These are phyloP conservation scores for Eumaeus atala DNA, from an alignment of 1,140 invertebrate species.

Conservation along the genomic window DNA sequence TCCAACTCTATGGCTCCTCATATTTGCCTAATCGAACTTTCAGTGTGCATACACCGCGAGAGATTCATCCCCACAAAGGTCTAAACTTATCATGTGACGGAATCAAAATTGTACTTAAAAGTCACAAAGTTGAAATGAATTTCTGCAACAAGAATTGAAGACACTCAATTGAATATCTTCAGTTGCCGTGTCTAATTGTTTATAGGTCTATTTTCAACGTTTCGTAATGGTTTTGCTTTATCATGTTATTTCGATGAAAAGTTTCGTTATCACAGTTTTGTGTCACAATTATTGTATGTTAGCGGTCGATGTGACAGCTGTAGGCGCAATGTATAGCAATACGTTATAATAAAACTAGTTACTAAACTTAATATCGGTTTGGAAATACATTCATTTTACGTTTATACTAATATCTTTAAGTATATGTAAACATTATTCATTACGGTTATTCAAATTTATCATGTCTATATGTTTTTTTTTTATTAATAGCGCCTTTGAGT, in stretches of 20 bases:
- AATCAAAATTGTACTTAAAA: too few relatives aligned
- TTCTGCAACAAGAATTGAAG: background rate
- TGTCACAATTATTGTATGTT: slow-evolving; percentile 5
- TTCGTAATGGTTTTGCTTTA: background rate
- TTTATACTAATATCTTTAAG: background rate
- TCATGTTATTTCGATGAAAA: background rate
- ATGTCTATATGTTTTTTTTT: background rate
- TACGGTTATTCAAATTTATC: background rate
- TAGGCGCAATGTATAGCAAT: slow-evolving; percentile 48
- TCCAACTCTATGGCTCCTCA: too few relatives aligned
- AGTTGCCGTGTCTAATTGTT: background rate
- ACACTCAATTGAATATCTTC: background rate
- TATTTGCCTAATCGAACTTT: too few relatives aligned
- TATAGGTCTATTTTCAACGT: background rate
- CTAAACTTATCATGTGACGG: background rate
- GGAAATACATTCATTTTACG: slow-evolving; percentile 23
- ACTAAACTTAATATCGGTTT: slow-evolving; percentile 55
- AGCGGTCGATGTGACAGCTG: slow-evolving; percentile 15
- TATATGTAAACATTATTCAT: background rate
- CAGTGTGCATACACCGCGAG: too few relatives aligned
- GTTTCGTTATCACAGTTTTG: slow-evolving; percentile 1
- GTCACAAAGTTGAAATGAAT: background rate
- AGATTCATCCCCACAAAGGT: too few relatives aligned
- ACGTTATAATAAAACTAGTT: slow-evolving; percentile 42
- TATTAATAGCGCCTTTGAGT: background rate